A percentile compares a stretch with the other conserved stretches of the same genome.
Conservation (phyloP, 2,113 vertebrate genomes). For the Gymnocephalus cernua region DNA sequence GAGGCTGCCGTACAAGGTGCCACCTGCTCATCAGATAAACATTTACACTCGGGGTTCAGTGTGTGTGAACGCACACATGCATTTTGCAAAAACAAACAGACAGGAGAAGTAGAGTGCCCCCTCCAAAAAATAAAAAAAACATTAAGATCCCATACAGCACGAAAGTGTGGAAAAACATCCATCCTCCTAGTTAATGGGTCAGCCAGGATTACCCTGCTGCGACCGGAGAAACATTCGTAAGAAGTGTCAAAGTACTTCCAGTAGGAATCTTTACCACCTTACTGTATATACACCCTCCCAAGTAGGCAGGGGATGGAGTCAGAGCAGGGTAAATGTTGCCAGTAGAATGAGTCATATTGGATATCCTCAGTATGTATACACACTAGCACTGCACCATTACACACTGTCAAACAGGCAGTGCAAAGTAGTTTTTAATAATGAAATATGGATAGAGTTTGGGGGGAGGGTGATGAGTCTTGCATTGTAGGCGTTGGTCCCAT, state of each 20-base stretch:
- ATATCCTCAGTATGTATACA: slow-evolving; percentile 23
- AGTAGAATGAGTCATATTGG: slow-evolving; percentile 42
- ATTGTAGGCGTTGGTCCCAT: background rate
- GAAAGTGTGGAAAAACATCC: slow-evolving; percentile 24
- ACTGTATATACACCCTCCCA: background rate
- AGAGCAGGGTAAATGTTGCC: background rate
- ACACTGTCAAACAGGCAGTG: slow-evolving; percentile 23
- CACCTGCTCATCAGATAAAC: too few relatives aligned
- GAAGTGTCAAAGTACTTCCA: slow-evolving; percentile 23
- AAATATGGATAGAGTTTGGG: slow-evolving; percentile 3
- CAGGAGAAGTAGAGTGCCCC: slow-evolving; percentile 9
- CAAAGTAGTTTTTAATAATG: slow-evolving; percentile 31
- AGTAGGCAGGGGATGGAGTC: slow-evolving; percentile 23
- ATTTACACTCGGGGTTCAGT: too few relatives aligned
- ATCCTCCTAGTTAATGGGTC: slow-evolving; percentile 33
- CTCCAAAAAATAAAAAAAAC: slow-evolving; percentile 2
- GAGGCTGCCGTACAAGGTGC: too few relatives aligned
- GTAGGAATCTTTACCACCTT: slow-evolving; percentile 3
- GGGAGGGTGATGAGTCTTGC: background rate
- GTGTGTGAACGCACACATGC: background rate
- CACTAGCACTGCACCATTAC: slow-evolving; percentile 8
- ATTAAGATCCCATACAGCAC: background rate
- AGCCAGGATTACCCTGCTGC: background rate
- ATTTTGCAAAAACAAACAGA: slow-evolving; percentile 29
- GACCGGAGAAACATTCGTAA: slow-evolving; percentile 4